A percentile compares a stretch with the other conserved stretches of the same genome.
phyloP scores from a whole-genome alignment of 1,140 invertebrate species.

The Pseudomyrmex concolor region DNA sequence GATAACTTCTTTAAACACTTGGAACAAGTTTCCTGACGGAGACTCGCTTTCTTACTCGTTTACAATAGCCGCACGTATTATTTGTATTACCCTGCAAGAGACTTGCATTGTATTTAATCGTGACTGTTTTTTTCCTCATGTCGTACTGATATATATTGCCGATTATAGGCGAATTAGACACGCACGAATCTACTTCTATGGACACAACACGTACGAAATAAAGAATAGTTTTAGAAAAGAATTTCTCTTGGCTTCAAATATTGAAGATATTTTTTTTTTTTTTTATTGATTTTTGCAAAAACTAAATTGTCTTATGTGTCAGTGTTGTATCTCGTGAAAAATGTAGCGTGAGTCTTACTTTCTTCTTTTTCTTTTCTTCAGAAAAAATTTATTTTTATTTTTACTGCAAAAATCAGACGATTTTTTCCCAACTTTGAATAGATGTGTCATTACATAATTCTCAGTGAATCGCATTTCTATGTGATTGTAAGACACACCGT shows the following conservation, averaged over 20 bases:
- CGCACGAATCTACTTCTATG: no score
- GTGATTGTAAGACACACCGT: no score
- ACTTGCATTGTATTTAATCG: not conserved
- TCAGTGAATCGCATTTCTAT: not conserved
- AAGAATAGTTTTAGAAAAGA: not conserved
- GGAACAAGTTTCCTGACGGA: not conserved
- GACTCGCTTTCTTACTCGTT: not conserved
- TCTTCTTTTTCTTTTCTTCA: not conserved
- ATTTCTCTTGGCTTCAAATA: not conserved
- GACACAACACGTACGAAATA: not conserved
- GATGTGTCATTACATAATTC: no score
- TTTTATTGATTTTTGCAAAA: not conserved
- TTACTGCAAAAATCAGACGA: no score
- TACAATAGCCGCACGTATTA: not conserved
- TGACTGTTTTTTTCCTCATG: not conserved
- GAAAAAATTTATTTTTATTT: no score
- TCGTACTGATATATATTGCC: no score
- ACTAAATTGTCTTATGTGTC: not conserved
- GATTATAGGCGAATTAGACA: no score
- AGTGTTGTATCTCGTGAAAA: not conserved
- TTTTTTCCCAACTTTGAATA: no score
- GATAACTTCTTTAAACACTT: constrained; percentile 6
- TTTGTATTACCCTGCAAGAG: not conserved
- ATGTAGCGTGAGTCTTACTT: not conserved
- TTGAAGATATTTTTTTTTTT: not conserved